Percentiles rank a stretch among this genome's conserved stretches.
Conservation (phyloP, 2,888 invertebrate species). For the Coleophora flavipennella region DNA sequence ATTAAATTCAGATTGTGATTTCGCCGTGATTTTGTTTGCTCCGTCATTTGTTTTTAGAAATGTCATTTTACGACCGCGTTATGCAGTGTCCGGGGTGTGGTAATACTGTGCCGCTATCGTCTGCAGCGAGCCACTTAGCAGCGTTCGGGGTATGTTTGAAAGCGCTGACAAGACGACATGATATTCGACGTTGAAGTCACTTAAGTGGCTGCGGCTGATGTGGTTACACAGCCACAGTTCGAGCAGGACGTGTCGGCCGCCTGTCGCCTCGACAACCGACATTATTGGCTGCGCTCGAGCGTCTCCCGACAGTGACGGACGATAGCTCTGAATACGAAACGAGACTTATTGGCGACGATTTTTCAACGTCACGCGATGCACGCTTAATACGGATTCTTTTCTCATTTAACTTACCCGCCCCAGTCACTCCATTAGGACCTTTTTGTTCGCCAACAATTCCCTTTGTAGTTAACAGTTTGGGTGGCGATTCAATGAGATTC, state of each 20-base stretch:
- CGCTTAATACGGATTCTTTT: constrained; percentile 29
- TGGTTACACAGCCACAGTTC: constrained; percentile 1
- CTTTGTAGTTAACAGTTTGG: neutral
- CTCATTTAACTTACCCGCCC: constrained; percentile 36
- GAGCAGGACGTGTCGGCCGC: constrained; percentile 7
- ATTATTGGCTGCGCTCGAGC: constrained; percentile 37
- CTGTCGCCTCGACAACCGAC: constrained; percentile 14
- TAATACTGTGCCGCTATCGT: too few relatives aligned
- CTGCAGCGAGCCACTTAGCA: too few relatives aligned
- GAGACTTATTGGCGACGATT: constrained; percentile 59
- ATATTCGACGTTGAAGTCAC: too few relatives aligned
- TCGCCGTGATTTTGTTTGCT: too few relatives aligned
- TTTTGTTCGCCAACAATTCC: constrained; percentile 3
- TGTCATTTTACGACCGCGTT: too few relatives aligned
- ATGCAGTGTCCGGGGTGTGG: too few relatives aligned
- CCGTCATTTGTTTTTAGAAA: too few relatives aligned
- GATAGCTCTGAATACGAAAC: constrained; percentile 47
- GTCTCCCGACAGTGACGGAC: constrained; percentile 53
- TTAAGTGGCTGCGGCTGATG: constrained; percentile 2
- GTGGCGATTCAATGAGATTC: too few relatives aligned
- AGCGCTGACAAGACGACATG: neutral
- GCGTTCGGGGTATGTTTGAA: too few relatives aligned
- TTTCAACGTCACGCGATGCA: constrained; percentile 49
- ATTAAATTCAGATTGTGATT: too few relatives aligned
- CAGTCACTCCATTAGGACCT: constrained; percentile 18